Percentiles rank a stretch among this genome's conserved stretches.
These are phyloP conservation scores for Oceanodroma leucorhoa DNA, from an alignment of 2,797 vertebrate species.

Conservation along the genomic window DNA sequence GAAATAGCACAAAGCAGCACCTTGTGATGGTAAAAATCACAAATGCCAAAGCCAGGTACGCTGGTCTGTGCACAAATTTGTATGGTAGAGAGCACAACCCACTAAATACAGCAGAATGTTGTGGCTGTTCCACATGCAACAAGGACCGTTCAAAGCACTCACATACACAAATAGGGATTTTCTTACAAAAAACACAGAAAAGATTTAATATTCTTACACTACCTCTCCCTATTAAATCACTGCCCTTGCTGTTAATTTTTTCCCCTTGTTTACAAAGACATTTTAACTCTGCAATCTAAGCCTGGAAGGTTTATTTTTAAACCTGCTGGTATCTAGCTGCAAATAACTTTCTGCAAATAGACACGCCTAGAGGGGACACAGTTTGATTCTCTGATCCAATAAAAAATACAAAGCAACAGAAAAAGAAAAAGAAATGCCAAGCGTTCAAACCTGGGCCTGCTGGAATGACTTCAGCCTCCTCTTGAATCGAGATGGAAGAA, in stretches of 20 bases:
- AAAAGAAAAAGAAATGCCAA: constrained; percentile 55
- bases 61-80: not conserved
- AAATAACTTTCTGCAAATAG: constrained; percentile 89
- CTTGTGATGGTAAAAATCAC: not conserved
- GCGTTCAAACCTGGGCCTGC: constrained; percentile 94
- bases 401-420: constrained; percentile 52
- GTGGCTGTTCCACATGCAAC: not conserved
- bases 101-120: not conserved
- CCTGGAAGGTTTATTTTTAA: constrained; percentile 90
- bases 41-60: not conserved
- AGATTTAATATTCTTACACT: not conserved
- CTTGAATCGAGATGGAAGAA: constrained; percentile 97
- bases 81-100: not conserved
- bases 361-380: constrained; percentile 64
- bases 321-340: constrained; percentile 86
- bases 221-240: constrained; percentile 23
- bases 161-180: not conserved
- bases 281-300: constrained; percentile 89
- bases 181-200: not conserved
- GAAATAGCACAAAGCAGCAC: not conserved
- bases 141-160: not conserved
- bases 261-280: constrained; percentile 80
- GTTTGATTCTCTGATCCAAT: constrained; percentile 72
- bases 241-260: constrained; percentile 52
- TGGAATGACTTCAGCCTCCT: constrained; percentile 97